Percentiles rank a stretch among this genome's conserved stretches.
Conservation (phyloP, 2,113 vertebrate species). For the Aplodontia rufa region DNA sequence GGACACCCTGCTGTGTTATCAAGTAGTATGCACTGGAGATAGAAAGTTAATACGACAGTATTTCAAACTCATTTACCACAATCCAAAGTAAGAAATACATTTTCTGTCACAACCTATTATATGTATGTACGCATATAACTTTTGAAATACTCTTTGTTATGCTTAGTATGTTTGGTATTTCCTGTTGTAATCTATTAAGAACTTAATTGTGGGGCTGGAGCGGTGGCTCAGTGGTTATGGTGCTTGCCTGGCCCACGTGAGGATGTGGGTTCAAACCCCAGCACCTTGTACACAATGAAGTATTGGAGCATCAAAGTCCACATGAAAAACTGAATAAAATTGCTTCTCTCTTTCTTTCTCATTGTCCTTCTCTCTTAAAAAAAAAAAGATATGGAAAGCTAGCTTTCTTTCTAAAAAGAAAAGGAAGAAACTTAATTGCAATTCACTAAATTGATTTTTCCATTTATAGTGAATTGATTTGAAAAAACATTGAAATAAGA, state of each 20-base stretch:
- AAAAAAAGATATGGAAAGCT: too few species aligned
- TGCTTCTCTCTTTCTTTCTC: too few species aligned
- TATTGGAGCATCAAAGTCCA: too few species aligned
- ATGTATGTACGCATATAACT: neutral
- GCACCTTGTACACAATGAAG: too few species aligned
- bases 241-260: too few species aligned
- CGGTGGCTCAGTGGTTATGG: too few species aligned
- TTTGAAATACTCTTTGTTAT: neutral
- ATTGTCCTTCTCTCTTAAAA: too few species aligned
- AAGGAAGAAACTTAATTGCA: too few species aligned
- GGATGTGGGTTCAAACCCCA: too few species aligned
- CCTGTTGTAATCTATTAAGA: neutral
- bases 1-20: neutral
- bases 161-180: neutral
- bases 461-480: neutral
- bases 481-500: conserved; percentile 25
- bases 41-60: neutral
- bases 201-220: too few species aligned
- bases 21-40: neutral
- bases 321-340: too few species aligned
- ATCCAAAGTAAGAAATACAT: neutral
- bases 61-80: conserved; percentile 6
- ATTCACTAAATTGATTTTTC: neutral
- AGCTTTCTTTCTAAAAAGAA: too few species aligned
- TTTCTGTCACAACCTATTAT: neutral